Conservation (phyloP, 2,888 invertebrate genomes). For the Gortyna flavago region DNA sequence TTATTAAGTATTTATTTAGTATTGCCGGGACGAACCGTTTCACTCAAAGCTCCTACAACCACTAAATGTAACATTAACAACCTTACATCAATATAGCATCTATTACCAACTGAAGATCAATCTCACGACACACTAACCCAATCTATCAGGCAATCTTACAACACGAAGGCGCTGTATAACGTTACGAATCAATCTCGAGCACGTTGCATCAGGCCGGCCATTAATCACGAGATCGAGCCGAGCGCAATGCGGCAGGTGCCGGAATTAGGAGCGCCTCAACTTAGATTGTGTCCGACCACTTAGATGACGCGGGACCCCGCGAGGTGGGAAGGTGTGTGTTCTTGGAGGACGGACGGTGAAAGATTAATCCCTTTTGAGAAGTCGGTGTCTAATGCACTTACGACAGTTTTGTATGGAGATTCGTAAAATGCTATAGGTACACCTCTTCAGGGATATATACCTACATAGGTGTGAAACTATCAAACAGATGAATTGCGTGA, state of each 20-base stretch:
- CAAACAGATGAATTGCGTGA: too few relatives aligned
- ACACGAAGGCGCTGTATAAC: slow-evolving; percentile 24
- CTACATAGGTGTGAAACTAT: too few relatives aligned
- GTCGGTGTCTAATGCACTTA: background rate
- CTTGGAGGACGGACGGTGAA: background rate
- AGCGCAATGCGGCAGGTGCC: slow-evolving; percentile 51
- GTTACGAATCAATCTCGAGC: slow-evolving; percentile 56
- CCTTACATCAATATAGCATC: background rate
- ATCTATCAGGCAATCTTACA: slow-evolving; percentile 48
- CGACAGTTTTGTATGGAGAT: too few relatives aligned
- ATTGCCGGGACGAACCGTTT: background rate
- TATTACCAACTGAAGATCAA: background rate
- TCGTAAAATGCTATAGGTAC: too few relatives aligned
- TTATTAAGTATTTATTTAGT: background rate
- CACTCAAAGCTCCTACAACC: background rate
- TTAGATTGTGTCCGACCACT: slow-evolving; percentile 71
- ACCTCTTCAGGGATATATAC: too few relatives aligned
- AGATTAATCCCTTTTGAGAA: background rate
- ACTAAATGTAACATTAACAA: background rate
- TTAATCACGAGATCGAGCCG: slow-evolving; percentile 32
- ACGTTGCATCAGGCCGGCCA: slow-evolving; percentile 39
- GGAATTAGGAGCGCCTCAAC: slow-evolving; percentile 54
- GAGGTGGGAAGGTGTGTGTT: background rate
- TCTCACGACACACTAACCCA: slow-evolving; percentile 31
- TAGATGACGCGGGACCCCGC: slow-evolving; percentile 61